Evolutionary conservation across 2,113 vertebrate species (phyloP).

Genomic region (Calidris pugnax): DNA sequence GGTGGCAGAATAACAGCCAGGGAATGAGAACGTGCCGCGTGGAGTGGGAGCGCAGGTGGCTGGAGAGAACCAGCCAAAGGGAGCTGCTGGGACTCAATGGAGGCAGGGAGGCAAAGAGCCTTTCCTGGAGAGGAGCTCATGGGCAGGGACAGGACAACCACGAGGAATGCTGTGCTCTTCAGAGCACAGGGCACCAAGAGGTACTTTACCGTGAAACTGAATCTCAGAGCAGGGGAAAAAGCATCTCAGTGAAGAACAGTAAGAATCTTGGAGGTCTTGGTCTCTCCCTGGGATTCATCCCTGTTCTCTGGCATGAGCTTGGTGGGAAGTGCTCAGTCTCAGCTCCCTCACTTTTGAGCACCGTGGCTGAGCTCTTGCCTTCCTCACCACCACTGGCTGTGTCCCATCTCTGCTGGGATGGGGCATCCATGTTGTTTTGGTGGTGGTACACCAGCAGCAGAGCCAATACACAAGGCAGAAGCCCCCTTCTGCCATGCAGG

Average conservation of each 20-base stretch:
- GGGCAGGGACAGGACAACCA: not conserved
- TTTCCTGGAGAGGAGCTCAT: not conserved
- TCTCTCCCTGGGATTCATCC: not conserved
- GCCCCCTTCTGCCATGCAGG: not conserved
- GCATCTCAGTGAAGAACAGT: not conserved
- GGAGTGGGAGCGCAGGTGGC: not conserved
- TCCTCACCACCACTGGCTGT: not conserved
- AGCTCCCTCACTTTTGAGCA: not conserved
- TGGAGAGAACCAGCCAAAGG: not conserved
- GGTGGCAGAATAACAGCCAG: not conserved
- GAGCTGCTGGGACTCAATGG: not conserved
- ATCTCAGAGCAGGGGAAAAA: not conserved
- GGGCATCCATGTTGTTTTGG: not conserved
- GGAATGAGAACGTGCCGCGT: not conserved
- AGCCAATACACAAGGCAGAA: not conserved
- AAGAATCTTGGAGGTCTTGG: not conserved
- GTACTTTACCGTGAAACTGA: not conserved
- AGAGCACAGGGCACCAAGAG: not conserved
- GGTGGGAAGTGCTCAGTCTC: not conserved
- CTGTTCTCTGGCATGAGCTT: not conserved
- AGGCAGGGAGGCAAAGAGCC: not conserved
- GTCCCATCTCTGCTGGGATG: not conserved
- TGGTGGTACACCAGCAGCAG: not conserved
- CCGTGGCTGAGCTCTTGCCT: not conserved
- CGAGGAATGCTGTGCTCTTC: not conserved